Conservation (phyloP, 2,113 vertebrate genomes). For the Thalassoma bifasciatum region DNA sequence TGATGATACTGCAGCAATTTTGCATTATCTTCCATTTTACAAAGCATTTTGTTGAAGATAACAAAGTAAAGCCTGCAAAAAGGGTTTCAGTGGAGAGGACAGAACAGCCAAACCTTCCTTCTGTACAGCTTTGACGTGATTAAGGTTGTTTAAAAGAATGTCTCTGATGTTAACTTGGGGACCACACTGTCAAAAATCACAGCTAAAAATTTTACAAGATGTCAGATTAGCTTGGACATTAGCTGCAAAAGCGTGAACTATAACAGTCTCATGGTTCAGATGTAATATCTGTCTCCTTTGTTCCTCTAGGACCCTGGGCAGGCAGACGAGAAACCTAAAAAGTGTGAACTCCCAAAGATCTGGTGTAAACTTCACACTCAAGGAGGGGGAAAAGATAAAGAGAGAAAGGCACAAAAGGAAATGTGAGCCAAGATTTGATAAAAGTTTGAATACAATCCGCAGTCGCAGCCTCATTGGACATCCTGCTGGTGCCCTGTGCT, state of each 20-base stretch:
- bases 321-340: neutral
- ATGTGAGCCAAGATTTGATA: conserved; percentile 32
- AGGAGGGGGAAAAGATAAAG: conserved; percentile 33
- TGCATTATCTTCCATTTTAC: too few species aligned
- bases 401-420: conserved; percentile 20
- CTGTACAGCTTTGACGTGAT: too few species aligned
- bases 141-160: too few species aligned
- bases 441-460: conserved; percentile 29
- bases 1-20: neutral
- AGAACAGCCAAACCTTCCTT: too few species aligned
- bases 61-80: neutral
- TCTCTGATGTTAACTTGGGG: too few species aligned
- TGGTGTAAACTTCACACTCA: conserved; percentile 27
- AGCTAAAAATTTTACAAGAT: too few species aligned
- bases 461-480: conserved; percentile 26
- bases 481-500: conserved; percentile 16
- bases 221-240: too few species aligned
- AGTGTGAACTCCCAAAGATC: conserved; percentile 5
- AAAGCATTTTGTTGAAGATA: too few species aligned
- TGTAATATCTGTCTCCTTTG: too few species aligned
- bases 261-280: too few species aligned
- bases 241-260: too few species aligned
- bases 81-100: neutral
- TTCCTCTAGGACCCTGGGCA: neutral
- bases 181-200: too few species aligned